Percentiles rank a stretch among this genome's conserved stretches.
Conservation (phyloP, 2,113 vertebrate species). For the Neotoma lepida region DNA sequence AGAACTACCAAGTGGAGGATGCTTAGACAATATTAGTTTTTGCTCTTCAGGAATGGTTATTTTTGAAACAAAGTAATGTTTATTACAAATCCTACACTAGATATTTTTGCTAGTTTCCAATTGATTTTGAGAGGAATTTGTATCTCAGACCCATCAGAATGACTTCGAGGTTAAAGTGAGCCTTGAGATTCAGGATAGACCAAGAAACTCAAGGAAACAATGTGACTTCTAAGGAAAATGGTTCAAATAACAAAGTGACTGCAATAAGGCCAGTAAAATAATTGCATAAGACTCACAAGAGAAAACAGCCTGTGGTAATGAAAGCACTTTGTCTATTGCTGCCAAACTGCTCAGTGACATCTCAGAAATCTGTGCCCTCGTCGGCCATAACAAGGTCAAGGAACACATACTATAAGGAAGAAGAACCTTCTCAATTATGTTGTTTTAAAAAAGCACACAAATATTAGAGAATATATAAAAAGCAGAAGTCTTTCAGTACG, state of each 20-base stretch:
- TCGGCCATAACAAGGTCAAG: not conserved
- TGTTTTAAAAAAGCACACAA: conserved; percentile 6
- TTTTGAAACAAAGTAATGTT: conserved; percentile 60
- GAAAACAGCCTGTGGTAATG: conserved; percentile 66
- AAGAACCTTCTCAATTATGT: conserved; percentile 8
- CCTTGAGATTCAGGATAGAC: conserved; percentile 18
- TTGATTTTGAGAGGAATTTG: conserved; percentile 61
- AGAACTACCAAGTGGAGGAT: conserved; percentile 21
- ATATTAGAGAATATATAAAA: conserved; percentile 13
- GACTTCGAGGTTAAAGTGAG: conserved; percentile 55
- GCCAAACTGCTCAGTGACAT: conserved; percentile 25
- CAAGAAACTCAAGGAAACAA: conserved; percentile 22
- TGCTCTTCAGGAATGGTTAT: not conserved
- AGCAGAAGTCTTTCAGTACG: not conserved
- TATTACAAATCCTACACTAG: conserved; percentile 50
- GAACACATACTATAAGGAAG: not conserved
- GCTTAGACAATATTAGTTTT: conserved; percentile 47
- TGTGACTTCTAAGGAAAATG: not conserved
- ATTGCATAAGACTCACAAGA: conserved; percentile 52
- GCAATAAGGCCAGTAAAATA: conserved; percentile 56
- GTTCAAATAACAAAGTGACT: conserved; percentile 64
- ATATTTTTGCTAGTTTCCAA: conserved; percentile 59
- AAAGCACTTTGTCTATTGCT: conserved; percentile 71
- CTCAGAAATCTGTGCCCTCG: not conserved
- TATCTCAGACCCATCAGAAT: conserved; percentile 15